Percentiles rank a stretch among this genome's conserved stretches.
Conservation (phyloP, 2,797 vertebrate genomes). For the Urocyon cinereoargenteus region DNA sequence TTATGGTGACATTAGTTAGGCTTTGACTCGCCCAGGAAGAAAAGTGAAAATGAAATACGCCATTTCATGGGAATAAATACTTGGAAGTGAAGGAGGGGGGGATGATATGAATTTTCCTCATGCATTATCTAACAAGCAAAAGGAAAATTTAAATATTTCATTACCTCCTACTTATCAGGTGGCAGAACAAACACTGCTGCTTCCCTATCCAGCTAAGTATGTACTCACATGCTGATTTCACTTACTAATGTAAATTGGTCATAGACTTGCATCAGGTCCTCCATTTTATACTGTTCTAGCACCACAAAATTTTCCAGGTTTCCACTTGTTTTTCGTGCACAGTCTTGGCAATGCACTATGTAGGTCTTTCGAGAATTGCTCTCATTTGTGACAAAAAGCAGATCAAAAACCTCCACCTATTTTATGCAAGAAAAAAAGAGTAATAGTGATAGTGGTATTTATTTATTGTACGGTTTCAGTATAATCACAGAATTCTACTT, state of each 20-base stretch:
- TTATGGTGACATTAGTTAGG: slow-evolving; percentile 26
- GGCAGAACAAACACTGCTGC: slow-evolving; percentile 71
- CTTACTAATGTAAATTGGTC: slow-evolving; percentile 99
- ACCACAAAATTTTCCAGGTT: slow-evolving; percentile 98
- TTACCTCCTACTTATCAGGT: slow-evolving; percentile 74
- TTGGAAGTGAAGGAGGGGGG: neutral
- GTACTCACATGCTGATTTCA: slow-evolving; percentile 87
- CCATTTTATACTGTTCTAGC: slow-evolving; percentile 98
- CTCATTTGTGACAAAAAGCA: slow-evolving; percentile 98
- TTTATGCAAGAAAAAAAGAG: slow-evolving; percentile 81
- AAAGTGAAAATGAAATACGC: slow-evolving; percentile 54
- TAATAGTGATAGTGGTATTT: slow-evolving; percentile 31
- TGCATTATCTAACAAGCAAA: slow-evolving; percentile 37
- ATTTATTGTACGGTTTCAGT: slow-evolving; percentile 31
- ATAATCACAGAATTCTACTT: slow-evolving; percentile 47
- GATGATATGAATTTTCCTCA: slow-evolving; percentile 13
- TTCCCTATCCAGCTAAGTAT: slow-evolving; percentile 84
- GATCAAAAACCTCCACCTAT: slow-evolving; percentile 99
- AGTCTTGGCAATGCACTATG: slow-evolving; percentile 98
- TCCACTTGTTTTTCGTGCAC: slow-evolving; percentile 95
- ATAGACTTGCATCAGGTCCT: slow-evolving; percentile 98
- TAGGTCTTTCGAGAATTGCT: slow-evolving; percentile 96
- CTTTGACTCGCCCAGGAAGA: slow-evolving; percentile 31
- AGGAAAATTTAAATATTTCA: slow-evolving; percentile 68
- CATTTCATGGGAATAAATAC: slow-evolving; percentile 58